A percentile compares a stretch with the other conserved stretches of the same genome.
phyloP scores from a whole-genome alignment of 2,888 invertebrate species.

The Lottia gigantea region DNA sequence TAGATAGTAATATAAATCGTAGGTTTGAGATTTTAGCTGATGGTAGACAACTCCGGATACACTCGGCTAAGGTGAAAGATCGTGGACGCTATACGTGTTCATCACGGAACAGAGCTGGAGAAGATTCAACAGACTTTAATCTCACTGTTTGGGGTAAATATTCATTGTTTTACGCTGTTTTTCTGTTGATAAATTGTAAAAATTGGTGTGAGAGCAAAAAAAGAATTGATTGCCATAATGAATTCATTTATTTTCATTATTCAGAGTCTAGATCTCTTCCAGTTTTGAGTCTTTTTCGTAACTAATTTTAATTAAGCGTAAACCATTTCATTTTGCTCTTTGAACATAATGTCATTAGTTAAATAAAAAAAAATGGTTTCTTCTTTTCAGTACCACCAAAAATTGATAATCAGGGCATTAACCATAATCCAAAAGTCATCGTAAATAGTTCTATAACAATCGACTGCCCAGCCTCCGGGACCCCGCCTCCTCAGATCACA shows the following conservation, averaged over 20 bases:
- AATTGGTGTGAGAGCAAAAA: no score
- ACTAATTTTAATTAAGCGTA: no score
- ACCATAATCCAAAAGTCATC: slow-evolving; percentile 55
- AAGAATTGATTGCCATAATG: no score
- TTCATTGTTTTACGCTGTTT: background rate
- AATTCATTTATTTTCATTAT: no score
- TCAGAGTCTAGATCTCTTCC: no score
- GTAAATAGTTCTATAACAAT: slow-evolving; percentile 52
- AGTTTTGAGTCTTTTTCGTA: no score
- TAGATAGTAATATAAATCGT: slow-evolving; percentile 44
- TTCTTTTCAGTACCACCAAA: slow-evolving; percentile 61
- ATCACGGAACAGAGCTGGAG: slow-evolving; percentile 70
- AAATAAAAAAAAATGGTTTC: no score
- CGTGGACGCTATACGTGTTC: slow-evolving; percentile 66
- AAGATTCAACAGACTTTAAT: slow-evolving; percentile 56
- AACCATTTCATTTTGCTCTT: no score
- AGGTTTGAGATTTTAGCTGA: slow-evolving; percentile 49
- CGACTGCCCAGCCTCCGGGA: slow-evolving; percentile 61
- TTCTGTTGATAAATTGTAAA: background rate
- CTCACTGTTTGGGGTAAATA: slow-evolving; percentile 52
- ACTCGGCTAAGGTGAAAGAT: slow-evolving; percentile 53
- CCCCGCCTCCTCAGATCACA: slow-evolving; percentile 55
- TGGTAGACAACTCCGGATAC: slow-evolving; percentile 58
- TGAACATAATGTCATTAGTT: no score
- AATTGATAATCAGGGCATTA: slow-evolving; percentile 48